phyloP scores from a whole-genome alignment of 2,113 vertebrate genomes.

The Gadus macrocephalus region DNA sequence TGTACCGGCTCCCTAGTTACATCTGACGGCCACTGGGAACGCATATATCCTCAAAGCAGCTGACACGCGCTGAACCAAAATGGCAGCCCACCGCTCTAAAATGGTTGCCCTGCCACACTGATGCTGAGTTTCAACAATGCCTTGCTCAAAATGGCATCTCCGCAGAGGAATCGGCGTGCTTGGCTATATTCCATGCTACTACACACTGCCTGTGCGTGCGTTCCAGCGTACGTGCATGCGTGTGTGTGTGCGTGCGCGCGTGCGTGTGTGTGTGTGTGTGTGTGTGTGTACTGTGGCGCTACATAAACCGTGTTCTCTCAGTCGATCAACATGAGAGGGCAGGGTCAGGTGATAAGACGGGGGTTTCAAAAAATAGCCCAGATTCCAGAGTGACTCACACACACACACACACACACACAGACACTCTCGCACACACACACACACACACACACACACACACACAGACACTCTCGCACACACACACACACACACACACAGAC shows the following conservation, averaged over 20 bases:
- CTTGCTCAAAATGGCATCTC: slow-evolving; percentile 41
- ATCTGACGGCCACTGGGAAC: slow-evolving; percentile 56
- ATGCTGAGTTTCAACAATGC: slow-evolving; percentile 38
- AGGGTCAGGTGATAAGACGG: too few species aligned
- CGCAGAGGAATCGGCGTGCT: slow-evolving; percentile 26
- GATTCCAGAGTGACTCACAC: slow-evolving; percentile 17
- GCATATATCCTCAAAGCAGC: slow-evolving; percentile 48
- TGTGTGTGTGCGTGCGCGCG: slow-evolving; percentile 19
- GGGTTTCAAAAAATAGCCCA: too few species aligned
- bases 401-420: slow-evolving; percentile 7
- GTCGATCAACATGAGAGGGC: too few species aligned
- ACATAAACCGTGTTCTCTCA: too few species aligned
- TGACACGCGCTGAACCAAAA: slow-evolving; percentile 61
- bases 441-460: slow-evolving; percentile 37
- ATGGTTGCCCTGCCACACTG: slow-evolving; percentile 50
- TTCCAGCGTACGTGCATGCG: neutral
- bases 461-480: neutral
- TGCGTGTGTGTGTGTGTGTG: too few species aligned
- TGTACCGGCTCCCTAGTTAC: slow-evolving; percentile 55
- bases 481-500: slow-evolving; percentile 37
- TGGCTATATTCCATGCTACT: neutral
- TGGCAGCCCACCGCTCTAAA: slow-evolving; percentile 59
- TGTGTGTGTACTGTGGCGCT: too few species aligned
- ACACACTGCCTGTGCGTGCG: neutral
- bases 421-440: slow-evolving; percentile 14